Percentiles rank a stretch among this genome's conserved stretches.
phyloP scores from a whole-genome alignment of 2,113 vertebrate species.

The Istiophorus platypterus region DNA sequence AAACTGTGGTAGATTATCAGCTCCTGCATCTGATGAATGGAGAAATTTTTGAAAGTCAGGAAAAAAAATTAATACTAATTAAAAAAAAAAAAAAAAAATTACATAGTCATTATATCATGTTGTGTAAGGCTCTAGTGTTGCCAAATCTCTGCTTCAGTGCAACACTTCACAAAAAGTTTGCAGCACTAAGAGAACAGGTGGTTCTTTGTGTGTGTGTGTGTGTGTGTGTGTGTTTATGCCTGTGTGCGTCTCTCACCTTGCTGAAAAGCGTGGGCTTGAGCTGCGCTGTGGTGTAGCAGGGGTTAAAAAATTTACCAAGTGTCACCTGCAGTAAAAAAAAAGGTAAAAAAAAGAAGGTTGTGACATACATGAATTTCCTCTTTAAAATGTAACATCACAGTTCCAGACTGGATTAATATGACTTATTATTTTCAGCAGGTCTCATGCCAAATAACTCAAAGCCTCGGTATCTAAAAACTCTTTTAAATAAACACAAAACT shows the following conservation, averaged over 20 bases:
- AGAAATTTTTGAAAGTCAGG: neutral
- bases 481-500: neutral
- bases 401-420: neutral
- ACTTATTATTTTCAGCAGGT: neutral
- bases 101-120: neutral
- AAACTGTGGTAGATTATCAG: neutral
- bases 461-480: neutral
- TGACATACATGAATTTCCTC: neutral
- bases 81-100: no score
- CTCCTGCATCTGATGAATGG: neutral
- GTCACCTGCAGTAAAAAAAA: conserved; percentile 87
- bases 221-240: conserved; percentile 2
- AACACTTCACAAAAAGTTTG: neutral
- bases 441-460: neutral
- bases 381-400: neutral
- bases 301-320: conserved; percentile 96
- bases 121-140: neutral
- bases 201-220: neutral
- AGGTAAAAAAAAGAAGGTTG: conserved; percentile 36
- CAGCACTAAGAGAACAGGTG: neutral
- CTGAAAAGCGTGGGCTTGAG: conserved; percentile 97
- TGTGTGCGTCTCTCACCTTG: conserved; percentile 88
- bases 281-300: conserved; percentile 97
- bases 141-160: neutral
- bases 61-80: neutral